Conservation (phyloP, 2,113 vertebrate species). For the Bos javanicus region DNA sequence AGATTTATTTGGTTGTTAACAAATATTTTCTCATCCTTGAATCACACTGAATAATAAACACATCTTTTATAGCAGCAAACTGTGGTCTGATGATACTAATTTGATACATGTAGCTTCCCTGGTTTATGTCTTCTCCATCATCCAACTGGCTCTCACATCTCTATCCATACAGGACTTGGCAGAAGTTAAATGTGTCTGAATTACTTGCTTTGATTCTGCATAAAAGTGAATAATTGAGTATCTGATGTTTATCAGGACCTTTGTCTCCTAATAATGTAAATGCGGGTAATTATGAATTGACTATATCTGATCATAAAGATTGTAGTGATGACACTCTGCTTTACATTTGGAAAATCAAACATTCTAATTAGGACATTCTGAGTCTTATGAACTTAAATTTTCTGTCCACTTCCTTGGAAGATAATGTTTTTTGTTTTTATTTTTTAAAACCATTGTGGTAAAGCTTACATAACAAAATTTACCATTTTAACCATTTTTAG, state of each 20-base stretch:
- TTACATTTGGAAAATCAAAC: constrained; percentile 21
- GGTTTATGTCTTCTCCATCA: background rate
- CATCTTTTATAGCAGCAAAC: background rate
- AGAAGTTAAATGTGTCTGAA: background rate
- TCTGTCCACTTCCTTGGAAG: background rate
- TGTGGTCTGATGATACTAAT: background rate
- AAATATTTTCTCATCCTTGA: background rate
- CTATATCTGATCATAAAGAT: background rate
- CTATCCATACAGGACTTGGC: background rate
- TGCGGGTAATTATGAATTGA: background rate
- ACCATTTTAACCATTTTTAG: constrained; percentile 13
- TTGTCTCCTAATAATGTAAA: background rate
- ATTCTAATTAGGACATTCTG: background rate
- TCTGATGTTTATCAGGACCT: background rate
- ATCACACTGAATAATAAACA: background rate
- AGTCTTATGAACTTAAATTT: constrained; percentile 15
- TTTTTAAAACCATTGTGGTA: background rate
- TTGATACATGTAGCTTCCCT: background rate
- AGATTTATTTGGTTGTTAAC: background rate
- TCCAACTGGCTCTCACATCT: background rate
- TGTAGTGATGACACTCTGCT: background rate
- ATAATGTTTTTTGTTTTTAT: background rate
- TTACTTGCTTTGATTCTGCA: background rate
- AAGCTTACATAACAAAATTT: background rate
- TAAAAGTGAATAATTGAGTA: background rate